Evolutionary conservation across 1,140 invertebrate genomes (phyloP).

Genomic region (Neoseiulus cucumeris): DNA sequence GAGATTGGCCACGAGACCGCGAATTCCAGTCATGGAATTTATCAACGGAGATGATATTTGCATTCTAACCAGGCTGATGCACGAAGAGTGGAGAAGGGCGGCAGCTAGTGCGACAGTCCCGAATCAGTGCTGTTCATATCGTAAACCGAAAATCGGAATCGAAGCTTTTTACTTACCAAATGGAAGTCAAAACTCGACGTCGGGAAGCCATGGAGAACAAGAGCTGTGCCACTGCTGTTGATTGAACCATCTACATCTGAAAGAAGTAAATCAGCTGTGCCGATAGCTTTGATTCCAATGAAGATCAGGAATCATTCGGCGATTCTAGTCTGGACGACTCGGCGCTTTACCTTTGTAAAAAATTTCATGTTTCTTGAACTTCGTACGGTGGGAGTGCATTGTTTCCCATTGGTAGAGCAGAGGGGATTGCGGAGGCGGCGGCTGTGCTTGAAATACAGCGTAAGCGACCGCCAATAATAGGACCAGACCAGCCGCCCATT

Average conservation of each 20-base stretch:
- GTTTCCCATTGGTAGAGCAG: constrained; percentile 20
- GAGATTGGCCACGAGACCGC: too few relatives aligned
- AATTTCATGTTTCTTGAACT: constrained; percentile 19
- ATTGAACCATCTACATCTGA: constrained; percentile 1
- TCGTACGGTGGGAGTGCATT: constrained; percentile 14
- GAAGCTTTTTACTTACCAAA: constrained; percentile 19
- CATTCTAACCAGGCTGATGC: too few relatives aligned
- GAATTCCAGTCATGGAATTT: too few relatives aligned
- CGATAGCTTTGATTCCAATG: background rate
- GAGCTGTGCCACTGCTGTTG: constrained; percentile 18
- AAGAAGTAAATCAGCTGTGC: constrained; percentile 14
- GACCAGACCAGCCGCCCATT: constrained; percentile 14
- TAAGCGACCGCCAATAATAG: constrained; percentile 16
- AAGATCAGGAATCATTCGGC: background rate
- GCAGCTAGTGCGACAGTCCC: too few relatives aligned
- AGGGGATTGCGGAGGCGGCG: constrained; percentile 20
- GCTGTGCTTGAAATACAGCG: constrained; percentile 19
- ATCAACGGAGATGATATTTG: too few relatives aligned
- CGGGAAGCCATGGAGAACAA: constrained; percentile 28
- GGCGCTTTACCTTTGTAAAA: constrained; percentile 22
- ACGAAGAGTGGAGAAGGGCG: background rate
- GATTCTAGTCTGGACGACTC: background rate
- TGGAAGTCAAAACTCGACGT: constrained; percentile 27
- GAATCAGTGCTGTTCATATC: too few relatives aligned
- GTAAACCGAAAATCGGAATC: background rate